phyloP scores from a whole-genome alignment of 2,888 invertebrate genomes.

The Melieria omissa region DNA sequence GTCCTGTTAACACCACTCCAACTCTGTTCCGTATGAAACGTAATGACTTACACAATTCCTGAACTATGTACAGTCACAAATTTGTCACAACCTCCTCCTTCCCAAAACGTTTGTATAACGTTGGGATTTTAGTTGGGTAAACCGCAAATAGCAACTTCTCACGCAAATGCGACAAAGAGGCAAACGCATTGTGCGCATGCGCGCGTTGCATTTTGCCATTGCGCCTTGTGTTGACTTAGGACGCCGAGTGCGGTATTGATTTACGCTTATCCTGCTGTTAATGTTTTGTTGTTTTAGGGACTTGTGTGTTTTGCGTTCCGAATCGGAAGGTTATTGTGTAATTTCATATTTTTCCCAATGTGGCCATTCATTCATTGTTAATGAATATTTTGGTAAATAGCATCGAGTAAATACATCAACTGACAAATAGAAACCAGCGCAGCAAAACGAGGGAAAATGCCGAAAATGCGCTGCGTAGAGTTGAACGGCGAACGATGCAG shows the following conservation, averaged over 20 bases:
- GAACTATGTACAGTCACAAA: too few relatives aligned
- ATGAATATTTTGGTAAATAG: constrained; percentile 26
- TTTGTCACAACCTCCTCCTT: too few relatives aligned
- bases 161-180: background rate
- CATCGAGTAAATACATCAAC: constrained; percentile 18
- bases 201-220: background rate
- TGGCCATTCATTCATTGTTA: constrained; percentile 17
- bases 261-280: constrained; percentile 30
- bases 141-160: too few relatives aligned
- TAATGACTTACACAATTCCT: too few relatives aligned
- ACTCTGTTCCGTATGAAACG: too few relatives aligned
- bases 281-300: constrained; percentile 21
- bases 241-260: constrained; percentile 20
- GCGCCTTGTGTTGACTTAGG: constrained; percentile 22
- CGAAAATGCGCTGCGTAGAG: background rate
- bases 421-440: constrained; percentile 24
- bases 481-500: too few relatives aligned
- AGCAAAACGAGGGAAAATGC: constrained; percentile 1
- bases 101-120: too few relatives aligned
- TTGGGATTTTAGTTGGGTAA: too few relatives aligned
- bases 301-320: constrained; percentile 14
- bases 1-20: too few relatives aligned
- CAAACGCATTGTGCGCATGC: background rate
- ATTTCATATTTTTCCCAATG: constrained; percentile 24
- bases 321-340: constrained; percentile 22